Percentiles rank a stretch among this genome's conserved stretches.
phyloP scores from a whole-genome alignment of 2,888 invertebrate genomes.

The Julus scandinavius region DNA sequence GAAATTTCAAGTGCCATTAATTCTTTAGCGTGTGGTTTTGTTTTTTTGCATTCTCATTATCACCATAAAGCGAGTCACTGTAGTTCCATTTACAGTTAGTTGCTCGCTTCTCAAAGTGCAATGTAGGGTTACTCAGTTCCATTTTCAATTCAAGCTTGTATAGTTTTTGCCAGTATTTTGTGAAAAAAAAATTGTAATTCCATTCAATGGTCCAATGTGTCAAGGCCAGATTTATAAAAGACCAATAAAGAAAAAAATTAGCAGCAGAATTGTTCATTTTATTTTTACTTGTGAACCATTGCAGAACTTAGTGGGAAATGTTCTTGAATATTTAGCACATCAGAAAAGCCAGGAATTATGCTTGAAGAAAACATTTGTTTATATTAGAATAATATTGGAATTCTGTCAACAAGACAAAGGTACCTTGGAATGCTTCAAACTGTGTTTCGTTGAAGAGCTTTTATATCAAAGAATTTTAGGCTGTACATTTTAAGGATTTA shows the following conservation, averaged over 20 bases:
- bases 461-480: too few species aligned
- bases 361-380: too few species aligned
- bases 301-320: too few species aligned
- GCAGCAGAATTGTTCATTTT: not conserved
- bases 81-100: not conserved
- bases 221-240: not conserved
- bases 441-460: too few species aligned
- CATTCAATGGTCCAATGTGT: not conserved
- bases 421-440: too few species aligned
- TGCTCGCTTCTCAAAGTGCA: not conserved
- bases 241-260: constrained; percentile 31
- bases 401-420: too few species aligned
- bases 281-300: too few species aligned
- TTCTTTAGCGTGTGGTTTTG: constrained; percentile 12
- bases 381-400: too few species aligned
- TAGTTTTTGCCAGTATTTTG: not conserved
- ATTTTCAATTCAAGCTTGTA: constrained; percentile 16
- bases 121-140: not conserved
- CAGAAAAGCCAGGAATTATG: too few species aligned
- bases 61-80: not conserved
- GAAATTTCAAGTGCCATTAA: constrained; percentile 33
- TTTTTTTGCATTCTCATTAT: not conserved
- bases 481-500: too few species aligned
- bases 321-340: too few species aligned
- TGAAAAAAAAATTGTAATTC: constrained; percentile 36